Percentiles rank a stretch among this genome's conserved stretches.
phyloP scores from a whole-genome alignment of 2,797 vertebrate genomes.

The Potorous gilbertii region DNA sequence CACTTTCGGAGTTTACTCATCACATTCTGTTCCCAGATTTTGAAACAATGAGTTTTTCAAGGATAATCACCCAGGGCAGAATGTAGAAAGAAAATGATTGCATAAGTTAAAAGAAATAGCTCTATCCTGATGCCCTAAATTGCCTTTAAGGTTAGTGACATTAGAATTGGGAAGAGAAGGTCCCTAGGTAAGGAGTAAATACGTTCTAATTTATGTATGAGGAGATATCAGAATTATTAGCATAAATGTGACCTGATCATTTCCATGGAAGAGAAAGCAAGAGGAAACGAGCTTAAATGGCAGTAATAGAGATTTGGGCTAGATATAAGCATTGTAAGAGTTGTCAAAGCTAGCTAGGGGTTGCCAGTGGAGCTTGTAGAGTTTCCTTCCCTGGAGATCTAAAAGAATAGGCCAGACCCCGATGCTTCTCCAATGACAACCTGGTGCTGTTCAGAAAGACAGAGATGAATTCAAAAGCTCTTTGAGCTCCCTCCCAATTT shows the following conservation, averaged over 20 bases:
- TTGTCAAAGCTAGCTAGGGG: neutral
- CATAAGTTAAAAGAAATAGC: constrained; percentile 20
- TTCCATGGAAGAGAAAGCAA: neutral
- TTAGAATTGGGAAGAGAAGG: constrained; percentile 41
- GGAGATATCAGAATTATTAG: constrained; percentile 9
- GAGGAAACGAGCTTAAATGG: constrained; percentile 34
- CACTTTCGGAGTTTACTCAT: neutral
- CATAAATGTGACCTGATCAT: neutral
- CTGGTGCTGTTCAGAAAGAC: neutral
- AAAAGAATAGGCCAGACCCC: constrained; percentile 1
- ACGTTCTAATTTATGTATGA: constrained; percentile 30
- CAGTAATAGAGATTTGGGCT: constrained; percentile 12
- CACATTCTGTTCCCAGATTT: constrained; percentile 1
- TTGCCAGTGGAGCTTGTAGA: neutral
- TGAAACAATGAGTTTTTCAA: constrained; percentile 34
- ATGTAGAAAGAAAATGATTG: neutral
- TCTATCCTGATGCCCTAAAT: neutral
- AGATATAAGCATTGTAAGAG: neutral
- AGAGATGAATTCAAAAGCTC: constrained; percentile 15
- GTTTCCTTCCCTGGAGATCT: constrained; percentile 29
- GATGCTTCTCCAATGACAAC: neutral
- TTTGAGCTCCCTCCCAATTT: neutral
- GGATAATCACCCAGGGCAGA: constrained; percentile 12
- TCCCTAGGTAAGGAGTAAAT: constrained; percentile 11
- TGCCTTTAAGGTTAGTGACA: neutral